Base-by-base conservation (phyloP, 2,113 vertebrate genomes). In the Rhinopomastus cyanomelas region DNA sequence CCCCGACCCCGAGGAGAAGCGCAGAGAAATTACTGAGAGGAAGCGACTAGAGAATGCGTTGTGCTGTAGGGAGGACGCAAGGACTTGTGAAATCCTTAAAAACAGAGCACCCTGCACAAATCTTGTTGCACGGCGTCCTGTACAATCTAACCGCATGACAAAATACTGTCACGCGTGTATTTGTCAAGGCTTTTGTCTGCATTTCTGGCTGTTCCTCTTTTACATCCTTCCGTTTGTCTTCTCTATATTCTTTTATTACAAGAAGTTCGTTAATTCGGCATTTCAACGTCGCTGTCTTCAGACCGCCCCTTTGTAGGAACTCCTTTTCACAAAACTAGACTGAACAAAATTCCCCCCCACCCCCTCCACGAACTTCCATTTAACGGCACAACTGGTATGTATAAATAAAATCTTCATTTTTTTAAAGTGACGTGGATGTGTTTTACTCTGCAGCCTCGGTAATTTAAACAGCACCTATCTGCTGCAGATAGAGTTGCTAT, bases 401-500 rank as follows among this genome's bases (percentile, higher is more conserved):
- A 97, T 97, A 97, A 96, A 97, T 95, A 97, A 95, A 96, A 97
- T 97, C 94, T 97, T 97, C 96, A 86, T 96, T 96, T 96, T n/a
- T 96, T 96, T 93, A 78, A 96, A 96, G 91, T 82, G 93, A 93
- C 95, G 74, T 95, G 93, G 93, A 96, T 96, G 93, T 97, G 92
- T 96, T 97, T 98, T 97, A 97, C 96, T 97, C 96, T 97, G 92
- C 89, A 94, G 95, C 86, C 79, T 82, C 96, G 86, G 95, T 96
- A 95, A 97, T 97, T 98, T 97, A 97, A 96, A 97, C 97, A 97
- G 97, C 96, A 96, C 96, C 96, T 97, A 97, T 97, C 97, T 96
- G 81, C 85, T 62, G 61, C 76, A 95, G 97, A 96, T 95, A 96
- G 94, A 97, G 96, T 91, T 93, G 93, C 96, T 94, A 83, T 93